phyloP scores from a whole-genome alignment of 2,797 vertebrate genomes.

The Allobates femoralis region DNA sequence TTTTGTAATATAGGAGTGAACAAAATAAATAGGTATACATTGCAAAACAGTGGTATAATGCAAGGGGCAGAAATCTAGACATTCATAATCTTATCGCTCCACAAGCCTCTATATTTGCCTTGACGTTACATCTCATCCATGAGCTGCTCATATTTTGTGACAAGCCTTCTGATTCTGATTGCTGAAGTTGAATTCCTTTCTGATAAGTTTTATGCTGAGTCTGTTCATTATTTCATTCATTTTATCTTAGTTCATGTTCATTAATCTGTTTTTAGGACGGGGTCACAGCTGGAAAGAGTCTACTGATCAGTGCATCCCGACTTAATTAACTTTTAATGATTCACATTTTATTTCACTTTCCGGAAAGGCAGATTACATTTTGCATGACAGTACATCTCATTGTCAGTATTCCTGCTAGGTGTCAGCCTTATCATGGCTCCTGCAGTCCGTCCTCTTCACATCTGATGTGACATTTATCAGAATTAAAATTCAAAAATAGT shows the following conservation, averaged over 20 bases:
- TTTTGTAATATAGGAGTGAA: no score
- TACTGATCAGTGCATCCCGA: background rate
- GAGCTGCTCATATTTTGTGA: background rate
- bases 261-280: background rate
- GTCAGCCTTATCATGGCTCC: background rate
- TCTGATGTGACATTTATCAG: constrained; percentile 27
- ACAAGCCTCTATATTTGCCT: background rate
- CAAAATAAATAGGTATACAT: background rate
- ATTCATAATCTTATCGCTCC: background rate
- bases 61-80: background rate
- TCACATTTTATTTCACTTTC: constrained; percentile 30
- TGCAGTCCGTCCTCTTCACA: background rate
- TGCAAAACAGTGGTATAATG: background rate
- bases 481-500: background rate
- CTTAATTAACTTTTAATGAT: constrained; percentile 28
- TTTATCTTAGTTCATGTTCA: background rate
- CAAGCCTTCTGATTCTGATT: background rate
- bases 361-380: background rate
- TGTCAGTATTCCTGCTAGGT: background rate
- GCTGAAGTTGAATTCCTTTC: background rate
- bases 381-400: background rate
- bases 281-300: constrained; percentile 6
- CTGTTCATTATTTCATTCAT: constrained; percentile 1
- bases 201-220: constrained; percentile 13
- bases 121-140: background rate